phyloP scores from a whole-genome alignment of 2,113 vertebrate species.

The Cepphus grylle region DNA sequence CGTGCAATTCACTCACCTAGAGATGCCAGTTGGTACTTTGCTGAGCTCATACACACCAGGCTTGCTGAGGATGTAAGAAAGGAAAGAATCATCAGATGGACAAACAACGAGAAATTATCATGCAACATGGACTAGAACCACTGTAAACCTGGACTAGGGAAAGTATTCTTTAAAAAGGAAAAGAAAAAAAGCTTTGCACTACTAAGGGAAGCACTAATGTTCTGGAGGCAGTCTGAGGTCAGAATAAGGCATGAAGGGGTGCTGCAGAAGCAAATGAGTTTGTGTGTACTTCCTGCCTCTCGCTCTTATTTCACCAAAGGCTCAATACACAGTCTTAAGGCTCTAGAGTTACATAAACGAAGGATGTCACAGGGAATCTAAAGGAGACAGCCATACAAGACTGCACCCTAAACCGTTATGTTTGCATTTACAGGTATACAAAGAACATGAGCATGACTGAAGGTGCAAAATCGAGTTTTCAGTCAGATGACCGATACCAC shows the following conservation, averaged over 20 bases:
- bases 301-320: background rate
- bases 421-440: background rate
- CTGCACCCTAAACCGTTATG: background rate
- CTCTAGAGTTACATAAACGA: background rate
- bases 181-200: background rate
- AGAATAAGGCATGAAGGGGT: background rate
- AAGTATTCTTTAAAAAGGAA: background rate
- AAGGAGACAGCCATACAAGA: background rate
- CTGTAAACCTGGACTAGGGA: background rate
- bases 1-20: constrained; percentile 76
- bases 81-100: background rate
- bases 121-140: background rate
- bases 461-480: background rate
- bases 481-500: background rate
- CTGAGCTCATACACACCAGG: constrained; percentile 89
- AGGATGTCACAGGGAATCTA: background rate
- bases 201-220: background rate
- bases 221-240: background rate
- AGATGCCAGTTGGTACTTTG: constrained; percentile 79
- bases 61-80: constrained; percentile 69
- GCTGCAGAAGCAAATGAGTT: background rate
- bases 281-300: background rate
- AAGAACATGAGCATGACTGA: background rate
- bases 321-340: background rate
- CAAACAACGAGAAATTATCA: background rate